These are phyloP conservation scores for Phortica okadai DNA, from an alignment of 2,888 invertebrate genomes.

Conservation along the genomic window DNA sequence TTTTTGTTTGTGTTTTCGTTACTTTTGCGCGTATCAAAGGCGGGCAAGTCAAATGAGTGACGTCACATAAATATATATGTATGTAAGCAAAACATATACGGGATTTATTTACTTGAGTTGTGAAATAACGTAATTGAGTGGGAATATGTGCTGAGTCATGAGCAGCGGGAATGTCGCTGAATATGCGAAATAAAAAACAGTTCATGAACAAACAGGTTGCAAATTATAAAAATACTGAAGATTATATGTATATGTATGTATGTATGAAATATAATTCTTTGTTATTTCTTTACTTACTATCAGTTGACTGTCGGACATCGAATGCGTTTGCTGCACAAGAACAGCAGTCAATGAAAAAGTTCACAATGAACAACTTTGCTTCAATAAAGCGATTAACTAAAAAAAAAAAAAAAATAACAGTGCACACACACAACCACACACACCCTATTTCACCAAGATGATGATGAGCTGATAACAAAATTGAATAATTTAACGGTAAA, in stretches of 20 bases:
- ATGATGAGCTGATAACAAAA: no score
- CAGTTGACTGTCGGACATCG: background rate
- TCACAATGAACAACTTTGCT: no score
- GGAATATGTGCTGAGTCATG: conserved; percentile 3
- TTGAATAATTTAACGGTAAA: no score
- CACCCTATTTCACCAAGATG: no score
- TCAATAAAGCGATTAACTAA: no score
- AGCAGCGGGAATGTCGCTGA: conserved; percentile 5
- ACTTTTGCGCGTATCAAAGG: background rate
- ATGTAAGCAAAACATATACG: background rate
- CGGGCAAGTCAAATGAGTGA: background rate
- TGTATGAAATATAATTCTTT: background rate
- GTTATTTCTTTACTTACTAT: background rate
- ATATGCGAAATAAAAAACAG: background rate
- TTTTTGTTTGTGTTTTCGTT: conserved; percentile 1
- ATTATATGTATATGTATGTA: background rate
- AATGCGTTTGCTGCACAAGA: background rate
- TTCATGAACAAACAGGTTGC: background rate
- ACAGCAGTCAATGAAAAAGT: no score
- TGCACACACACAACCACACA: no score
- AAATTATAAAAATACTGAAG: background rate
- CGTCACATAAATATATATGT: background rate
- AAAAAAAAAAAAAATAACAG: no score
- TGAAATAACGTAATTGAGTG: conserved; percentile 15
- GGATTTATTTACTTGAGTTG: conserved; percentile 22